A percentile compares a stretch with the other conserved stretches of the same genome.
Conservation (phyloP, 1,140 invertebrate species). For the Thalassaphorura encarpata region DNA sequence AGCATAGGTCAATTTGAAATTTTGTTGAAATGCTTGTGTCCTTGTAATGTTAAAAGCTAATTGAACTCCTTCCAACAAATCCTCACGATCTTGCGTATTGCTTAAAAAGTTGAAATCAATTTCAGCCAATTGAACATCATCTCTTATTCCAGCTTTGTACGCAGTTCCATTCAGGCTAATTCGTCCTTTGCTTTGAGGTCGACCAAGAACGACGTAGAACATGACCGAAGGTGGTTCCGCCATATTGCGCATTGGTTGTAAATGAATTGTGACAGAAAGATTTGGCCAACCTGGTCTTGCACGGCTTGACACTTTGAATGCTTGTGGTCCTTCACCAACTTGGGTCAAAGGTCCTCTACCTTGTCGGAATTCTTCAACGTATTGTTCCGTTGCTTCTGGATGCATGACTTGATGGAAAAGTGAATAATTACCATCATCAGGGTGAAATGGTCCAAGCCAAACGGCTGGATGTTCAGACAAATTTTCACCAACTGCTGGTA, state of each 20-base stretch:
- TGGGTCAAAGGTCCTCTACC: not conserved
- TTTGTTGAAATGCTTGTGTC: not conserved
- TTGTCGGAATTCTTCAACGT: not conserved
- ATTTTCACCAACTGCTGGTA: constrained; percentile 40
- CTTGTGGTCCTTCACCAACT: not conserved
- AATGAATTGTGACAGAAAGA: not conserved
- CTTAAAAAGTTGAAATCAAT: constrained; percentile 9
- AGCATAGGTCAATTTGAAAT: not conserved
- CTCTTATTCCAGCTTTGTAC: not conserved
- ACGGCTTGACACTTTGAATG: not conserved
- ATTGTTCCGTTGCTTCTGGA: not conserved
- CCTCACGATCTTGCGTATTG: not conserved
- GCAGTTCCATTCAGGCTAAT: not conserved
- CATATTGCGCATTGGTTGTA: not conserved
- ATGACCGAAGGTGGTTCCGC: not conserved
- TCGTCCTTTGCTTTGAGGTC: not conserved
- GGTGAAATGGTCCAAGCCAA: not conserved
- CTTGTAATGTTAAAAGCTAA: not conserved
- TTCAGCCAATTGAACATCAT: constrained; percentile 3
- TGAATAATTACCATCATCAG: not conserved
- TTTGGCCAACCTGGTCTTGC: not conserved
- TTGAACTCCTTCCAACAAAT: not conserved
- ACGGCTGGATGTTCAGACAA: constrained; percentile 4
- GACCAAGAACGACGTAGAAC: not conserved
- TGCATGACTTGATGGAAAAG: not conserved